Percentiles rank a stretch among this genome's conserved stretches.
These are phyloP conservation scores for Drosophila merina DNA, from an alignment of 2,888 invertebrate species.

Conservation along the genomic window DNA sequence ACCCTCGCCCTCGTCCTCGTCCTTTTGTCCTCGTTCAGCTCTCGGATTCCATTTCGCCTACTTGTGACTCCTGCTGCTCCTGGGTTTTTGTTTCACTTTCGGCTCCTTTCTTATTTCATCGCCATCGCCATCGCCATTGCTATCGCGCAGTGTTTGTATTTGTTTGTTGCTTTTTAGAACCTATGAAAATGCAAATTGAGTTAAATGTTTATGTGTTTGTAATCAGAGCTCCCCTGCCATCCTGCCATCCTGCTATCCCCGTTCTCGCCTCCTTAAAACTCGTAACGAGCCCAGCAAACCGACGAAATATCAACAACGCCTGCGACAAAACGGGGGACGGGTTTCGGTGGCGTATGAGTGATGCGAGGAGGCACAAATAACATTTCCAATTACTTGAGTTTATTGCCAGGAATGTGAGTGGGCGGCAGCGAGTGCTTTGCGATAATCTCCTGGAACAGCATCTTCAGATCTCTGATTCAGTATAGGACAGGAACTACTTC, in stretches of 20 bases:
- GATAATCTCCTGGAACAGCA: not conserved
- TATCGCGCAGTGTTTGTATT: not conserved
- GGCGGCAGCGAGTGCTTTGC: not conserved
- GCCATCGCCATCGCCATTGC: not conserved
- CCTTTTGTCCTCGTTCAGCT: not conserved
- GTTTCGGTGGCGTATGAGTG: conserved; percentile 10
- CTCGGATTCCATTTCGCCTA: not conserved
- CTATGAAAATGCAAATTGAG: conserved; percentile 65
- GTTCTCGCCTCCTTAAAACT: not conserved
- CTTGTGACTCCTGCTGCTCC: conserved; percentile 5
- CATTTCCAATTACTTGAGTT: conserved; percentile 44
- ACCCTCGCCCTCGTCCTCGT: not conserved
- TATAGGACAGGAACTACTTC: too few relatives aligned
- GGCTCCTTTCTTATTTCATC: conserved; percentile 42
- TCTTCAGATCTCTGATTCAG: too few relatives aligned
- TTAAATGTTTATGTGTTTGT: conserved; percentile 59
- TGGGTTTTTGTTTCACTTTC: conserved; percentile 45
- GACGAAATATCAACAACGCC: not conserved
- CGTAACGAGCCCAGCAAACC: not conserved
- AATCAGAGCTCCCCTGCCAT: conserved; percentile 34
- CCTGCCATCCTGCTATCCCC: too few relatives aligned
- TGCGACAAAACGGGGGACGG: conserved; percentile 19
- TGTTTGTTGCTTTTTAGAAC: conserved; percentile 39
- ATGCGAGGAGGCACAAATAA: conserved; percentile 6
- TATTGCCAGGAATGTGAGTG: conserved; percentile 38